Evolutionary conservation across 2,113 vertebrate genomes (phyloP).

Genomic region (Bubo bubo): DNA sequence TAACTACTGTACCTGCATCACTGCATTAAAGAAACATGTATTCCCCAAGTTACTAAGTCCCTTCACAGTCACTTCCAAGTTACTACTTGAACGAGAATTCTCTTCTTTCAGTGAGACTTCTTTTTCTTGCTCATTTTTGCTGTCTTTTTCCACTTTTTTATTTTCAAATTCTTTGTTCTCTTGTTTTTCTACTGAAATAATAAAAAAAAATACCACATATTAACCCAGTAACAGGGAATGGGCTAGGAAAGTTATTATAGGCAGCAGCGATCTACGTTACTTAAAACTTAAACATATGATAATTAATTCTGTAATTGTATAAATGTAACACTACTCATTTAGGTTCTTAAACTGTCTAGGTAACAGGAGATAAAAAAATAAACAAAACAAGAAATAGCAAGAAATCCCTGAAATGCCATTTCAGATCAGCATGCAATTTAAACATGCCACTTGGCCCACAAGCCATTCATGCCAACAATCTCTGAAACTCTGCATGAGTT

Average conservation of each 20-base stretch:
- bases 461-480: neutral
- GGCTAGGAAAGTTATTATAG: neutral
- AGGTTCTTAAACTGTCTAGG: neutral
- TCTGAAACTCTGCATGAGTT: neutral
- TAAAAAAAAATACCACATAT: neutral
- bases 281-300: neutral
- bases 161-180: conserved; percentile 73
- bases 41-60: conserved; percentile 97
- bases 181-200: conserved; percentile 54
- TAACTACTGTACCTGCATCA: conserved; percentile 86
- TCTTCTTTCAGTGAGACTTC: conserved; percentile 69
- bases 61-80: conserved; percentile 77
- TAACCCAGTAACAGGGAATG: neutral
- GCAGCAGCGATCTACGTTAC: neutral
- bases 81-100: conserved; percentile 26
- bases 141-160: conserved; percentile 78
- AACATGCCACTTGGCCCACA: neutral
- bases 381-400: neutral
- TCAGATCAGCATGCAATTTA: neutral
- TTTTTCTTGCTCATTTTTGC: conserved; percentile 76
- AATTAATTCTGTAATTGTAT: neutral
- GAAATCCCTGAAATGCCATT: neutral
- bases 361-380: neutral
- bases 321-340: neutral
- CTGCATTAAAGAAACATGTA: conserved; percentile 97